These are phyloP conservation scores for Chrysolina haemoptera DNA, from an alignment of 2,888 invertebrate genomes.

Conservation along the genomic window DNA sequence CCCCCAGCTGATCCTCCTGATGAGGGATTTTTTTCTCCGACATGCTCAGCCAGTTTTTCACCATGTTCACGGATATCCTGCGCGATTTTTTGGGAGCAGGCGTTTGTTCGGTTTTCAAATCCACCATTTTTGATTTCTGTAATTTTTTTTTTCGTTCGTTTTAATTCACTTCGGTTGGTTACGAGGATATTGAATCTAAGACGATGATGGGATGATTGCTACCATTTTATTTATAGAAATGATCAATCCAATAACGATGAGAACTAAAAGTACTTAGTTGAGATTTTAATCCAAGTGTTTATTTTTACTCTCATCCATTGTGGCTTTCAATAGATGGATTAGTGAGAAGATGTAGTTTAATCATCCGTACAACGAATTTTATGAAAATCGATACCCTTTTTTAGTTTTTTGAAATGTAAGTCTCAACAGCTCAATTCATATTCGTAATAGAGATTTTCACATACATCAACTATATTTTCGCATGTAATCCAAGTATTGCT, in stretches of 20 bases:
- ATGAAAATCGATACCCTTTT: too few relatives aligned
- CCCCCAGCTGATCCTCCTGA: slow-evolving; percentile 44
- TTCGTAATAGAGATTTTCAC: too few relatives aligned
- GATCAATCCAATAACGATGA: not conserved
- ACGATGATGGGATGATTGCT: slow-evolving; percentile 1
- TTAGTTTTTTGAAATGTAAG: too few relatives aligned
- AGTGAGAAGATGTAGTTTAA: too few relatives aligned
- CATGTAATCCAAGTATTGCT: too few relatives aligned
- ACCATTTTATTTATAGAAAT: slow-evolving; percentile 1
- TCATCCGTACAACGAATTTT: too few relatives aligned
- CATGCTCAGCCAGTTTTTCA: slow-evolving; percentile 83
- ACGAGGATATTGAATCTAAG: not conserved
- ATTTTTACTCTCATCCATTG: too few relatives aligned
- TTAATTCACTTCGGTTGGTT: slow-evolving; percentile 4
- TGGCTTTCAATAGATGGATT: too few relatives aligned
- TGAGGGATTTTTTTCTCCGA: slow-evolving; percentile 67
- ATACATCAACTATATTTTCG: too few relatives aligned
- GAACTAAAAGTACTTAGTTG: too few relatives aligned
- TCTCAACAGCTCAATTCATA: too few relatives aligned
- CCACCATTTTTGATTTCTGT: slow-evolving; percentile 62
- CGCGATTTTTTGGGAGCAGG: slow-evolving; percentile 66
- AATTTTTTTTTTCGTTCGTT: not conserved
- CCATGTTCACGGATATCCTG: slow-evolving; percentile 76
- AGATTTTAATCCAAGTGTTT: too few relatives aligned
- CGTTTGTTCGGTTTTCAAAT: slow-evolving; percentile 64